These are phyloP conservation scores for Chamaetylas fuelleborni DNA, from an alignment of 2,113 vertebrate genomes.

Conservation along the genomic window DNA sequence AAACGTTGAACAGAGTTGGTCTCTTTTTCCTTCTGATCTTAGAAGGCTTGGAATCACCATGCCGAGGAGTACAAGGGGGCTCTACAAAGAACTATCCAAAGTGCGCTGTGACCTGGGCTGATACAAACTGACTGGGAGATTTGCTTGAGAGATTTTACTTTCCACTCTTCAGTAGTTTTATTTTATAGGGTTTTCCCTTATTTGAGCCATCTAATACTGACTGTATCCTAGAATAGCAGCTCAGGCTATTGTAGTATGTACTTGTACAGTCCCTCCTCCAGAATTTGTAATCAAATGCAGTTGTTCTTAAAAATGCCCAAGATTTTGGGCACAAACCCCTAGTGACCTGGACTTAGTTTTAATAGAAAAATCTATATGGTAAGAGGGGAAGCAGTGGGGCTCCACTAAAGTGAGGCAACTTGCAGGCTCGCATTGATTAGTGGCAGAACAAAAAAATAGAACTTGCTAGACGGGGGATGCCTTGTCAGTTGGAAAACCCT, in stretches of 20 bases:
- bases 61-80: too few species aligned
- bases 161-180: neutral
- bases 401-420: neutral
- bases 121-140: neutral
- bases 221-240: neutral
- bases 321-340: neutral
- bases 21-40: neutral
- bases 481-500: neutral
- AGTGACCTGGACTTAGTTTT: neutral
- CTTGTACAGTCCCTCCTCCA: neutral
- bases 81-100: neutral
- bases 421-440: neutral
- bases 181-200: neutral
- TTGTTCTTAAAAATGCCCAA: neutral
- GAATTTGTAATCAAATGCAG: neutral
- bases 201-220: neutral
- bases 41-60: neutral
- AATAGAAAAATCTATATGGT: neutral
- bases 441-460: neutral
- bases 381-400: neutral
- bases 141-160: neutral
- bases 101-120: accelerated
- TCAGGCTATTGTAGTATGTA: neutral
- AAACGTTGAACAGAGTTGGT: neutral
- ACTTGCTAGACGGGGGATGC: neutral